Percentiles rank a stretch among this genome's conserved stretches.
These are phyloP conservation scores for Alviniconcha marisindica DNA, from an alignment of 1,140 invertebrate genomes.

Conservation along the genomic window DNA sequence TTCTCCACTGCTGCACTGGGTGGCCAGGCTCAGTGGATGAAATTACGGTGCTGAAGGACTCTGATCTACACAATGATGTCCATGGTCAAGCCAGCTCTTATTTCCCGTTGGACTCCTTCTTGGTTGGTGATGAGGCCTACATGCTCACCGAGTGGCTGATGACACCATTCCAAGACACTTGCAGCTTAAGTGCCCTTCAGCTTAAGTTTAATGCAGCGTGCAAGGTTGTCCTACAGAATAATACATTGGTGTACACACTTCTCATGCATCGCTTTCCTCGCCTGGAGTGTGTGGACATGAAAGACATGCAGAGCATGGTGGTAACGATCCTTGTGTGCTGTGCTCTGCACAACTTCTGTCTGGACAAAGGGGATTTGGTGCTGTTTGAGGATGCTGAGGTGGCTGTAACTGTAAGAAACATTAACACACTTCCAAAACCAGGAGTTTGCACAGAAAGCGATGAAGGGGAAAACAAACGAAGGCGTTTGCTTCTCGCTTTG, in stretches of 20 bases:
- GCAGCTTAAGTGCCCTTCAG: constrained; percentile 4
- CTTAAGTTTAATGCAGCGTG: constrained; percentile 24
- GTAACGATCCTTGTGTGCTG: constrained; percentile 41
- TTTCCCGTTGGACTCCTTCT: constrained; percentile 32
- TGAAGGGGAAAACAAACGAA: constrained; percentile 12
- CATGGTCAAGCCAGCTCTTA: constrained; percentile 1
- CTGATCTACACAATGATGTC: constrained; percentile 39
- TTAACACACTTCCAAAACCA: constrained; percentile 2
- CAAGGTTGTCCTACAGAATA: not conserved
- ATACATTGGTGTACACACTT: not conserved
- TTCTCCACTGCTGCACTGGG: constrained; percentile 43
- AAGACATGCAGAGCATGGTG: constrained; percentile 44
- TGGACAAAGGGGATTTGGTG: constrained; percentile 31
- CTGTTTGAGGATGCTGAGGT: constrained; percentile 25
- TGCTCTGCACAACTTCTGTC: constrained; percentile 47
- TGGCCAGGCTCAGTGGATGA: constrained; percentile 46
- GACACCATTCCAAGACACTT: constrained; percentile 28
- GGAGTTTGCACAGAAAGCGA: not conserved
- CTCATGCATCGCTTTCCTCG: constrained; percentile 38
- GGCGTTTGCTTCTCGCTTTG: constrained; percentile 2
- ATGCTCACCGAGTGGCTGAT: constrained; percentile 34
- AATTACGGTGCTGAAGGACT: constrained; percentile 36
- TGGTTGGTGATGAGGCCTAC: constrained; percentile 35
- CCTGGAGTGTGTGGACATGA: constrained; percentile 39
- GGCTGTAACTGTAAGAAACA: constrained; percentile 29